phyloP scores from a whole-genome alignment of 1,140 invertebrate species.

The Mactra quadrangularis region DNA sequence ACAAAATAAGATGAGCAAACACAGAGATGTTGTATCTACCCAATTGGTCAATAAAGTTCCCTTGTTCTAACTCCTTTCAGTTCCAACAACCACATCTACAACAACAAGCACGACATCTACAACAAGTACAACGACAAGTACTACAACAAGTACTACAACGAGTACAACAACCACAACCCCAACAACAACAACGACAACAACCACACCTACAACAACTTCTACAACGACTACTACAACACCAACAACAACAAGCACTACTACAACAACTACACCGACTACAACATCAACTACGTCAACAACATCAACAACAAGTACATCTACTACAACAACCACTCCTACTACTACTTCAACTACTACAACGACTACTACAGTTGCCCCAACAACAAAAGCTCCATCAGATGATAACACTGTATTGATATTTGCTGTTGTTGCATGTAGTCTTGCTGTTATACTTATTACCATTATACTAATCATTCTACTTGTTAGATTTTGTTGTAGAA shows the following conservation, averaged over 20 bases:
- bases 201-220: background rate
- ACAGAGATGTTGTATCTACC: too few relatives aligned
- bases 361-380: background rate
- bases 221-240: background rate
- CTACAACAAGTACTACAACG: background rate
- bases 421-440: background rate
- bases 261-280: conserved; percentile 2
- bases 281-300: background rate
- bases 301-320: background rate
- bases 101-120: background rate
- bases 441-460: background rate
- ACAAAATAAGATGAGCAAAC: too few relatives aligned
- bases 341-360: background rate
- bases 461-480: background rate
- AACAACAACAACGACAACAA: too few relatives aligned
- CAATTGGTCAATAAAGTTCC: too few relatives aligned
- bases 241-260: background rate
- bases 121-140: background rate
- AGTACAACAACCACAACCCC: background rate
- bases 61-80: too few relatives aligned
- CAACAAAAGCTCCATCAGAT: background rate
- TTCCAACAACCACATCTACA: background rate
- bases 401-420: background rate
- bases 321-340: background rate
- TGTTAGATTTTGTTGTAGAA: conserved; percentile 8